A percentile compares a stretch with the other conserved stretches of the same genome.
phyloP scores from a whole-genome alignment of 2,888 invertebrate genomes.

The Uropetala carovei region DNA sequence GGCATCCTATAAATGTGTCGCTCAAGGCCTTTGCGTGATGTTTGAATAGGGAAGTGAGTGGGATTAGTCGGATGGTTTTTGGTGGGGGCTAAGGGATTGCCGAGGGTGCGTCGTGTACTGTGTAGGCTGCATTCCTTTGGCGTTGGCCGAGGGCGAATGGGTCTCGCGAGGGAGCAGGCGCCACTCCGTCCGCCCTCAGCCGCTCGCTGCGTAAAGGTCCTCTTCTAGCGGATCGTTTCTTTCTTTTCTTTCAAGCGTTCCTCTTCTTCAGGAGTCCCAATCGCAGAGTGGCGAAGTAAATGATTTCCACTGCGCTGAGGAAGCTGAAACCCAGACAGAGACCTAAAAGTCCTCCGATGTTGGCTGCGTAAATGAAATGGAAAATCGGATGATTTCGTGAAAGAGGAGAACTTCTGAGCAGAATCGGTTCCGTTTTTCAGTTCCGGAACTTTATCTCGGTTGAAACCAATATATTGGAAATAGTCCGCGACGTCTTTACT shows the following conservation, averaged over 20 bases:
- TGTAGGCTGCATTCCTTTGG: constrained; percentile 28
- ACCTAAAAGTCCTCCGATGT: constrained; percentile 64
- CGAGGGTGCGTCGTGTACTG: not conserved
- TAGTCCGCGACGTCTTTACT: too few relatives aligned
- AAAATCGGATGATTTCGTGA: not conserved
- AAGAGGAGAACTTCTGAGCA: too few relatives aligned
- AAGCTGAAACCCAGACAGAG: constrained; percentile 65
- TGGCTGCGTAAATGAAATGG: constrained; percentile 22
- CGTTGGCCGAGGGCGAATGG: not conserved
- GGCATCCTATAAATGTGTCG: constrained; percentile 25
- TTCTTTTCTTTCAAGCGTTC: not conserved
- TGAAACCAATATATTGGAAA: too few relatives aligned
- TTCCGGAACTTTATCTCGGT: too few relatives aligned
- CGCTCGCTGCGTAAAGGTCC: not conserved
- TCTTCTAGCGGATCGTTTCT: not conserved
- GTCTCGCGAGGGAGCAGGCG: not conserved
- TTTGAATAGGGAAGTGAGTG: constrained; percentile 32
- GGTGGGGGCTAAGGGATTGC: constrained; percentile 23
- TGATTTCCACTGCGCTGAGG: constrained; percentile 64
- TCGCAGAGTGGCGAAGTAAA: constrained; percentile 60
- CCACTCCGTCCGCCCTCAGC: not conserved
- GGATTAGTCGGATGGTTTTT: not conserved
- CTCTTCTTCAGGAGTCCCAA: constrained; percentile 44
- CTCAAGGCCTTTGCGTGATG: not conserved
- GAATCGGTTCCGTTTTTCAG: too few relatives aligned